A percentile compares a stretch with the other conserved stretches of the same genome.
Evolutionary conservation across 2,888 invertebrate species (phyloP).

Genomic region (Netelia inedita): DNA sequence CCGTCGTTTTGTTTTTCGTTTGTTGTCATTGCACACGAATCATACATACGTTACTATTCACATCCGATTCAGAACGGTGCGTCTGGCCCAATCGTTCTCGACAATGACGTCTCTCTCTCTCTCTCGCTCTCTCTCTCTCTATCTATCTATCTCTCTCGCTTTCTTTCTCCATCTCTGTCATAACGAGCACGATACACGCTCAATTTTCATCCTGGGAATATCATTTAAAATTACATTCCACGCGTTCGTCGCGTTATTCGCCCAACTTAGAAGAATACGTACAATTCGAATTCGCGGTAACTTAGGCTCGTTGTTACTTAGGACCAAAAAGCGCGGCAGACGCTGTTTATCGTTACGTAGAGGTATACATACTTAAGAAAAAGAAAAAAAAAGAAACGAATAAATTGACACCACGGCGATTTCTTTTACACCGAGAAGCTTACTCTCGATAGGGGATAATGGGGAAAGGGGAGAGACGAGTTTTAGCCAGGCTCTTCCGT

Average conservation of each 20-base stretch:
- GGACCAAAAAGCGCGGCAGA: slow-evolving; percentile 52
- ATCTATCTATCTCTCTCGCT: background rate
- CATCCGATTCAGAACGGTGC: slow-evolving; percentile 20
- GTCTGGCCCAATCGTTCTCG: background rate
- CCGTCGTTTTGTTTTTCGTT: background rate
- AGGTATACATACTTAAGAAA: slow-evolving; percentile 40
- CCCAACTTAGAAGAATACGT: background rate
- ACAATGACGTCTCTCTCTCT: no score
- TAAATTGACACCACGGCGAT: slow-evolving; percentile 19
- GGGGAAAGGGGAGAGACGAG: slow-evolving; percentile 18
- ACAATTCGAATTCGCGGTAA: background rate
- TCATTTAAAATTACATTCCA: background rate
- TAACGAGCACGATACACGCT: background rate
- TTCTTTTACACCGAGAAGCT: background rate
- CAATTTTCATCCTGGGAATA: background rate
- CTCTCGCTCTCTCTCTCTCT: background rate
- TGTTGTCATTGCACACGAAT: slow-evolving; percentile 76
- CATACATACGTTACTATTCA: slow-evolving; percentile 72
- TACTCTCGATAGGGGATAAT: background rate
- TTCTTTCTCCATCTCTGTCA: background rate
- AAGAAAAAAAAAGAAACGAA: slow-evolving; percentile 33
- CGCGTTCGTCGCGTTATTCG: background rate
- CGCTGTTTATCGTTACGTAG: slow-evolving; percentile 56
- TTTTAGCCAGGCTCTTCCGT: slow-evolving; percentile 32
- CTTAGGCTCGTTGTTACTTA: slow-evolving; percentile 29